Base-by-base conservation (phyloP, 1,140 invertebrate genomes). In the Zaprionus ornatus region DNA sequence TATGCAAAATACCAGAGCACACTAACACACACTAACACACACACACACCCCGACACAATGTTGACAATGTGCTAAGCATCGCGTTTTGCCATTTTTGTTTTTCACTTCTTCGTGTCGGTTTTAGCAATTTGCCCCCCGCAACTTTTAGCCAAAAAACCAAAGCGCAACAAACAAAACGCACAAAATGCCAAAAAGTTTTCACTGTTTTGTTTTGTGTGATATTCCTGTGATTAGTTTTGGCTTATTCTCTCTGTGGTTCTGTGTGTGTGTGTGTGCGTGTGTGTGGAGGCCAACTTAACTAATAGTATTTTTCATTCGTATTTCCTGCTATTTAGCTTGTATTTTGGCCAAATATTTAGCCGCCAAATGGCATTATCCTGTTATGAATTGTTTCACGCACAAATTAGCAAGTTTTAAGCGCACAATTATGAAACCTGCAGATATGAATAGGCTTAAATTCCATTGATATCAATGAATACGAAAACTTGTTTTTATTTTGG, bases 51-150 rank as follows among this genome's bases (percentile, higher is more conserved):
- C 40, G 42, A 17, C 45, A 50, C 45, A 21, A 50, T 74, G 55
- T 64, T 75, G 73, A 75, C 73, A 75, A 75, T 75, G 73, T 76
- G 74, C 68, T 75, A 70, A 74, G 72, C 72, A 69, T 69, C 66
- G 52, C 72, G 55, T 63, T 69, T 68, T 21, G 21, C 40, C 52
- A 57, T 68, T 68, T 32, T 62, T 50, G 42, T 62, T 62, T 50
- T 66, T 7, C 19, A 4, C 19, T 19, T 66, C n/a, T 56, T 48
- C 37, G 23, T 13, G 45, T 23, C 21, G n/a, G 17, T 57, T 54
- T 67, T 59, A 29, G 65, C 71, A 74, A 74, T 74, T 74, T 74
- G 56, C 57, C 65, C 40, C 32, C 52, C 32, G 12, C 27, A 74
- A 70, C 52, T 74, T 73, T 73, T 63, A 25, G 27, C 45, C 40